These are phyloP conservation scores for Scaptomyza graminum DNA, from an alignment of 1,140 invertebrate species.

Conservation along the genomic window DNA sequence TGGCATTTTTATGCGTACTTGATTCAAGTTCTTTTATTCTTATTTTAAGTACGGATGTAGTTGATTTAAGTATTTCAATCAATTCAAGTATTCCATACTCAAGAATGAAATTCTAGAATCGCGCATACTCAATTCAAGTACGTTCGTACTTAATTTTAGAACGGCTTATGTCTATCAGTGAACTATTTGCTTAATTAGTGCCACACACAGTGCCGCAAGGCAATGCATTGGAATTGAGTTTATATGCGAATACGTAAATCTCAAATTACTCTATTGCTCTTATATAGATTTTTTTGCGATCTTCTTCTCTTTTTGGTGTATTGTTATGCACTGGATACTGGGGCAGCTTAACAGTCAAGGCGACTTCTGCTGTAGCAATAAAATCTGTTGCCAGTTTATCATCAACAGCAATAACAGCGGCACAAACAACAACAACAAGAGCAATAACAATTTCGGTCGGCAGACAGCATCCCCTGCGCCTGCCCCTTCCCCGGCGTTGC, in stretches of 20 bases:
- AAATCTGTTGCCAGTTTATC: conserved; percentile 50
- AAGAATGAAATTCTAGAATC: too few species aligned
- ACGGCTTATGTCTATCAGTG: too few species aligned
- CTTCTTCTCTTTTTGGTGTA: neutral
- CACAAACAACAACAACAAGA: conserved; percentile 1
- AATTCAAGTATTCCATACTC: too few species aligned
- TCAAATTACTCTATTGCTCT: conserved; percentile 31
- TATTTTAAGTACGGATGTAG: too few species aligned
- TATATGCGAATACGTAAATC: conserved; percentile 11
- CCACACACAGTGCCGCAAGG: conserved; percentile 12
- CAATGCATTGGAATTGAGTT: conserved; percentile 10
- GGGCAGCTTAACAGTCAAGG: conserved; percentile 41
- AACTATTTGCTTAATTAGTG: conserved; percentile 48
- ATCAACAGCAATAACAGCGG: conserved; percentile 14
- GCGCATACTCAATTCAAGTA: too few species aligned
- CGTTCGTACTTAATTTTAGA: too few species aligned
- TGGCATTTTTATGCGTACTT: too few species aligned
- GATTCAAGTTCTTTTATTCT: too few species aligned
- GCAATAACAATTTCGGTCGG: conserved; percentile 12
- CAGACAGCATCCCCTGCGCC: neutral
- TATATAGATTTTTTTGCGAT: neutral
- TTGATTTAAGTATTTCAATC: too few species aligned
- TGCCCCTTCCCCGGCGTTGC: neutral
- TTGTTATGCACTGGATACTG: conserved; percentile 5
- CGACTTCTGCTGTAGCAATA: conserved; percentile 19